Percentiles rank a stretch among this genome's conserved stretches.
phyloP scores from a whole-genome alignment of 2,888 invertebrate species.

The Apodemia mormo region DNA sequence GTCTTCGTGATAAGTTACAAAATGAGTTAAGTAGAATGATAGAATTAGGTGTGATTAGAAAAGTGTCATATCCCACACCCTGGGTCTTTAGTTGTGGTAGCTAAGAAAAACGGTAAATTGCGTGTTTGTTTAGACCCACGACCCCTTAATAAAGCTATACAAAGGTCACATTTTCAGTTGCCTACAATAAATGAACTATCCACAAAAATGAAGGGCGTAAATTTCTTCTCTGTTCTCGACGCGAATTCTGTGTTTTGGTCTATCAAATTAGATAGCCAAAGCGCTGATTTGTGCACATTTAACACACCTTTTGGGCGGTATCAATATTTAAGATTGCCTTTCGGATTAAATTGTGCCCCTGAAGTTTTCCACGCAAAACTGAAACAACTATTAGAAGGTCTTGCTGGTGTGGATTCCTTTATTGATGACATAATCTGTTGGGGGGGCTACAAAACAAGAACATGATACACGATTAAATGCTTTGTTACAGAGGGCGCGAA shows the following conservation, averaged over 20 bases:
- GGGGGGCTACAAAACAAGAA: conserved; percentile 24
- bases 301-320: conserved; percentile 23
- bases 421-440: conserved; percentile 32
- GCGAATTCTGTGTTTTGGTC: conserved; percentile 39
- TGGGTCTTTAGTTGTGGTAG: conserved; percentile 36
- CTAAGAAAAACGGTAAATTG: conserved; percentile 34
- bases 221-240: conserved; percentile 34
- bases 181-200: conserved; percentile 38
- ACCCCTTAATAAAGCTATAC: conserved; percentile 28
- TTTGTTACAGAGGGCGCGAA: conserved; percentile 27
- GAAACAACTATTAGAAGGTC: conserved; percentile 27
- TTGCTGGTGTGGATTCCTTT: conserved; percentile 27
- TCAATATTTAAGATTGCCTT: conserved; percentile 35
- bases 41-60: conserved; percentile 35
- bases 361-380: conserved; percentile 39
- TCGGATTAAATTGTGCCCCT: conserved; percentile 35
- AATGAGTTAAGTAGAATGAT: conserved; percentile 20
- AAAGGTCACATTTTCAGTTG: conserved; percentile 30
- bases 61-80: conserved; percentile 34
- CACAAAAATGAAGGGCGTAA: conserved; percentile 27
- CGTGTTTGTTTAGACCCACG: conserved; percentile 34
- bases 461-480: conserved; percentile 28
- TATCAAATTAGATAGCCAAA: conserved; percentile 33
- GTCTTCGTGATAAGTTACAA: conserved; percentile 18
- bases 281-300: conserved; percentile 40